Conservation (phyloP, 2,888 invertebrate species). For the Agrilus biguttatus region DNA sequence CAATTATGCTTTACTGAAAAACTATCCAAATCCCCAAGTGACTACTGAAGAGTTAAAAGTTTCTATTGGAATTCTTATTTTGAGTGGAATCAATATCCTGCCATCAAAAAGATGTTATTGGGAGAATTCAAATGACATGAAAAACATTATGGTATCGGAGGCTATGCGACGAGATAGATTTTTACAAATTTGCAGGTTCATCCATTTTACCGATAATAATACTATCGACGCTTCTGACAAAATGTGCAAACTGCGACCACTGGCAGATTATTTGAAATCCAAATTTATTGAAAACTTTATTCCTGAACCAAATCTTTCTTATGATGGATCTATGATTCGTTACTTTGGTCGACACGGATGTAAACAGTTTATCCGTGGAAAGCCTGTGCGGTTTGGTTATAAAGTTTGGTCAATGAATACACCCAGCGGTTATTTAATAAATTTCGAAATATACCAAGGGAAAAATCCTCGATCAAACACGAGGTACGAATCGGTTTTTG, state of each 20-base stretch:
- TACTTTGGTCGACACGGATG: too few species aligned
- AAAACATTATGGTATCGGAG: conserved; percentile 7
- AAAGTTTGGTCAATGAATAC: not conserved
- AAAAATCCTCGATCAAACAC: not conserved
- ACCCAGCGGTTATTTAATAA: not conserved
- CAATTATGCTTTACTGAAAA: not conserved
- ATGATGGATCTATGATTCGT: too few species aligned
- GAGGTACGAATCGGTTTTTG: not conserved
- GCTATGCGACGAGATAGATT: conserved; percentile 11
- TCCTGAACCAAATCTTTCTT: not conserved
- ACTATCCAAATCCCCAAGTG: too few species aligned
- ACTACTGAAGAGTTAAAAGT: conserved; percentile 5
- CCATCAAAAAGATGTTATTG: conserved; percentile 10
- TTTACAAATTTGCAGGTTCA: conserved; percentile 8
- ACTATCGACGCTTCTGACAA: conserved; percentile 7
- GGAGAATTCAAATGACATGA: conserved; percentile 6
- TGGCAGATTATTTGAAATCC: conserved; percentile 5
- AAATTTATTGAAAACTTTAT: not conserved
- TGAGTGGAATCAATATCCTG: conserved; percentile 9
- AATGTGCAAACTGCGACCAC: conserved; percentile 9
- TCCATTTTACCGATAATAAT: conserved; percentile 9
- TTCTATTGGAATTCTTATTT: conserved; percentile 11
- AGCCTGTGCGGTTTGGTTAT: not conserved
- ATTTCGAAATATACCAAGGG: not conserved
- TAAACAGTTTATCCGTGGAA: too few species aligned